Conservation (phyloP, 35 echinoderm and acorn worm genomes). For the Apostichopus japonicus region DNA sequence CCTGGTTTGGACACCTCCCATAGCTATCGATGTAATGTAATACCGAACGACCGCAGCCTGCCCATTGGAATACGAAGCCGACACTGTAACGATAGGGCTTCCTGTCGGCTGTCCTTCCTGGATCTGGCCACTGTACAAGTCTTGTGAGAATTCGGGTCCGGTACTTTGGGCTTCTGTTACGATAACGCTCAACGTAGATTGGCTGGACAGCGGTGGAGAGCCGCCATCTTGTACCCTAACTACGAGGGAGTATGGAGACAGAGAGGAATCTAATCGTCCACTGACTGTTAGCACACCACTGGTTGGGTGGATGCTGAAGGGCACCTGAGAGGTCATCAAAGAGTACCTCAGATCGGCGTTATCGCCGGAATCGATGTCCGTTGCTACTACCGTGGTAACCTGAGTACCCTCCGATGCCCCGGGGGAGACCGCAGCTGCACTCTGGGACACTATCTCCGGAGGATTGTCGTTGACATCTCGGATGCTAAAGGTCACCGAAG, state of each 20-base stretch:
- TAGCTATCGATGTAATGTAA: conserved; percentile 77
- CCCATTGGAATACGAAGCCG: conserved; percentile 66
- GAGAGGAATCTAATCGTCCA: conserved; percentile 17
- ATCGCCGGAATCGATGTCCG: conserved; percentile 74
- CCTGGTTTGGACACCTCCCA: conserved; percentile 51
- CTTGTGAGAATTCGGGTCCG: conserved; percentile 66
- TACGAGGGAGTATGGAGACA: conserved; percentile 56
- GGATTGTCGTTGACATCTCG: conserved; percentile 88
- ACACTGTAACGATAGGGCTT: conserved; percentile 65
- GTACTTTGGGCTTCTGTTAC: conserved; percentile 60
- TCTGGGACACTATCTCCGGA: conserved; percentile 85
- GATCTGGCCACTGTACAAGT: conserved; percentile 56
- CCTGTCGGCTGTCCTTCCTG: conserved; percentile 69
- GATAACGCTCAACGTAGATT: conserved; percentile 63
- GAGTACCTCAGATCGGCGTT: conserved; percentile 81
- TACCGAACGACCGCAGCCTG: conserved; percentile 66
- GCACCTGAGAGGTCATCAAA: conserved; percentile 49
- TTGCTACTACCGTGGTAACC: conserved; percentile 73
- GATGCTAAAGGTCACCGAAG: conserved; percentile 81
- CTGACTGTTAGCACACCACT: conserved; percentile 74
- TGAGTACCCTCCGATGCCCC: conserved; percentile 36
- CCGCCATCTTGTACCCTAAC: conserved; percentile 75
- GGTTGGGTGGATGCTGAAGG: conserved; percentile 69
- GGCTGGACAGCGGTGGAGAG: conserved; percentile 23
- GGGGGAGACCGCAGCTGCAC: conserved; percentile 65